phyloP scores from a whole-genome alignment of 2,888 invertebrate genomes.

The Drosophila prolongata region DNA sequence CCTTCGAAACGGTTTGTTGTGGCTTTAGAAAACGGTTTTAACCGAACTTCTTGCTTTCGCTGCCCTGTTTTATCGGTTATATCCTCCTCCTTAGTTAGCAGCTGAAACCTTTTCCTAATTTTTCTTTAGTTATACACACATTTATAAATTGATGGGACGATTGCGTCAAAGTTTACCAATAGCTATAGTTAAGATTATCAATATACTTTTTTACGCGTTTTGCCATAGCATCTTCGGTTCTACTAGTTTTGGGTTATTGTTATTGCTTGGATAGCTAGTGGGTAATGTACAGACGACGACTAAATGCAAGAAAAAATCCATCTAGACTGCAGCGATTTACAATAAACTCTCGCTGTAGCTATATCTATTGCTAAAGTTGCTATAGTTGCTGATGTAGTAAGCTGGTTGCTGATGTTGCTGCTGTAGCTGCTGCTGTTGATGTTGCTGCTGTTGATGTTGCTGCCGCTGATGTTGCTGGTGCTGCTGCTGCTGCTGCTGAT shows the following conservation, averaged over 20 bases:
- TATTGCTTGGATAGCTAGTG: constrained; percentile 63
- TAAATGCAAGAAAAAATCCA: constrained; percentile 62
- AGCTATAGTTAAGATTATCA: constrained; percentile 34
- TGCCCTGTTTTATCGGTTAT: background rate
- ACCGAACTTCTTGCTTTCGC: constrained; percentile 12
- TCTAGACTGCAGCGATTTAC: constrained; percentile 22
- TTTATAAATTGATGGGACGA: constrained; percentile 47
- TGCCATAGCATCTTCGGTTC: constrained; percentile 73
- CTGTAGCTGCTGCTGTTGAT: constrained; percentile 6
- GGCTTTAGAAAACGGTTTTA: constrained; percentile 17
- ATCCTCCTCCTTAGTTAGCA: constrained; percentile 37
- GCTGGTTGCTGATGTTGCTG: constrained; percentile 23
- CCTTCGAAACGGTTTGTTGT: constrained; percentile 63
- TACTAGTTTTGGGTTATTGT: constrained; percentile 76
- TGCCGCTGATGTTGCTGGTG: constrained; percentile 20
- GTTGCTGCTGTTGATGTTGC: constrained; percentile 16
- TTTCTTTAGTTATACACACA: constrained; percentile 44
- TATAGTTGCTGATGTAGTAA: constrained; percentile 36
- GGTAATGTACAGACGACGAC: constrained; percentile 56
- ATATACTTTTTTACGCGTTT: constrained; percentile 39
- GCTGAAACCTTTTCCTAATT: constrained; percentile 64
- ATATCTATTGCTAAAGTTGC: constrained; percentile 21
- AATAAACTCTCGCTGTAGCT: constrained; percentile 30
- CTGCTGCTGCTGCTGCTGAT: constrained; percentile 25
- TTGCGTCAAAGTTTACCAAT: constrained; percentile 28